These are phyloP conservation scores for Toxostoma redivivum DNA, from an alignment of 2,113 vertebrate species.

Conservation along the genomic window DNA sequence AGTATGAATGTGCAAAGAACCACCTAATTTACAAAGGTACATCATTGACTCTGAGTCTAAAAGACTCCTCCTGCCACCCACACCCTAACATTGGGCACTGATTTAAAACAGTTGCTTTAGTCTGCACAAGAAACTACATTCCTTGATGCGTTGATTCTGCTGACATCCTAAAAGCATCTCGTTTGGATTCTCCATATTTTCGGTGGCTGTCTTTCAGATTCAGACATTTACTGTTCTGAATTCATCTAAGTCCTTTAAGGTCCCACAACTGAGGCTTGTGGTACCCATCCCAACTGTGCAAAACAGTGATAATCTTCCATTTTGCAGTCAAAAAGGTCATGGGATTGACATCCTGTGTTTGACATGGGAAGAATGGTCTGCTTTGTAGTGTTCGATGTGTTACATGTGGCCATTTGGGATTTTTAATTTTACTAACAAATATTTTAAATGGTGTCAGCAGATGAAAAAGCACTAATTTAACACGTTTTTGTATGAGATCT, in stretches of 20 bases:
- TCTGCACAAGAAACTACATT: neutral
- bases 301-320: neutral
- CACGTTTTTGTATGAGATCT: neutral
- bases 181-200: neutral
- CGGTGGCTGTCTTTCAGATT: neutral
- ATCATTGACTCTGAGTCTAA: neutral
- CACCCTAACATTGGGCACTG: neutral
- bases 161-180: neutral
- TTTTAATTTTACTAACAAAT: neutral
- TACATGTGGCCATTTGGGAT: neutral
- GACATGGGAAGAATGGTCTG: neutral
- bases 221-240: neutral
- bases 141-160: neutral
- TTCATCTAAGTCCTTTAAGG: neutral
- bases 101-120: neutral
- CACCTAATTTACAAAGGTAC: neutral
- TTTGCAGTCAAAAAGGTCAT: neutral
- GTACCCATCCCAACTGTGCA: neutral
- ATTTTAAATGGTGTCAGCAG: neutral
- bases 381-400: neutral
- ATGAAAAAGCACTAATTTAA: neutral
- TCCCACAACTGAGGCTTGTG: neutral
- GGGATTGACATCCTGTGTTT: neutral
- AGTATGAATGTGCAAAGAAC: neutral
- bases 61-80: neutral